phyloP scores from a whole-genome alignment of 2,888 invertebrate species.

The Blera fallax region DNA sequence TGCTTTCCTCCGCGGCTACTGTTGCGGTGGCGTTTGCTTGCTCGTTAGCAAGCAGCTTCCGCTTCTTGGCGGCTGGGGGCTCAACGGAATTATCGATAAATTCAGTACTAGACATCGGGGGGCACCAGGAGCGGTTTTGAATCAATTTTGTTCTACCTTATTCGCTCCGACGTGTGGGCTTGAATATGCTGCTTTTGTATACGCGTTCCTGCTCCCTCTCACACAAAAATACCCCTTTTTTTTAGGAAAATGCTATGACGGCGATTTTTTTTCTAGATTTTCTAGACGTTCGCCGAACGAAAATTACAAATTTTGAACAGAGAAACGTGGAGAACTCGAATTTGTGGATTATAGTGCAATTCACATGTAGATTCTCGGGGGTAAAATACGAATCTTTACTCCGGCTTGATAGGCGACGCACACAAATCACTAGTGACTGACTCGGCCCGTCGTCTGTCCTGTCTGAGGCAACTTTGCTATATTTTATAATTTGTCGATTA shows the following conservation, averaged over 20 bases:
- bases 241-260: conserved; percentile 13
- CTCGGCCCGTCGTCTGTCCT: background rate
- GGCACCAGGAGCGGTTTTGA: conserved; percentile 69
- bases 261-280: conserved; percentile 14
- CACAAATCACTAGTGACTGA: conserved; percentile 27
- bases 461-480: background rate
- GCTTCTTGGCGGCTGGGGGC: conserved; percentile 95
- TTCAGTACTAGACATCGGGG: conserved; percentile 96
- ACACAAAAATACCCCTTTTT: background rate
- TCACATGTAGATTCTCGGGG: conserved; percentile 15
- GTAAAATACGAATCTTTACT: background rate
- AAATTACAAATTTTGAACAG: conserved; percentile 5
- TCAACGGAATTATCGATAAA: conserved; percentile 95
- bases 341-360: conserved; percentile 44
- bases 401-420: conserved; percentile 11
- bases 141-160: conserved; percentile 68
- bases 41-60: conserved; percentile 84
- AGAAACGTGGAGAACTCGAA: conserved; percentile 31
- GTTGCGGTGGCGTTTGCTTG: conserved; percentile 72
- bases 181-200: background rate
- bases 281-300: conserved; percentile 8
- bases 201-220: background rate
- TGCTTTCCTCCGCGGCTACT: conserved; percentile 68
- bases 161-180: conserved; percentile 61
- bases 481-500: background rate